Conservation (phyloP, 2,888 invertebrate species). For the Metacarcinus magister region DNA sequence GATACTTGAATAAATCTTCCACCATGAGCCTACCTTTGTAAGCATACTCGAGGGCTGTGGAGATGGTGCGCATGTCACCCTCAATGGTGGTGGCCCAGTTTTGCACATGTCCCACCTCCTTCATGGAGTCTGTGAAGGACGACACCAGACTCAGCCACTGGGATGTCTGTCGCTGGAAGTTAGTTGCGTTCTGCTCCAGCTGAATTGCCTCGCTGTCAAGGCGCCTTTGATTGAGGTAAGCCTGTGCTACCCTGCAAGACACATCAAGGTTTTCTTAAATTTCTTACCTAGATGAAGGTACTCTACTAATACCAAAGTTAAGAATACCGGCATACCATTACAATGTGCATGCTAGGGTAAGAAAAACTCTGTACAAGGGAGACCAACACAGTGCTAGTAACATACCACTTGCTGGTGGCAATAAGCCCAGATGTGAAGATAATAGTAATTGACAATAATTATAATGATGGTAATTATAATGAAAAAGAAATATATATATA, state of each 20-base stretch:
- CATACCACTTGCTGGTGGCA: too few species aligned
- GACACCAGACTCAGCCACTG: conserved; percentile 96
- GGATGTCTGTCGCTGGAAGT: conserved; percentile 97
- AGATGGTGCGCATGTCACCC: conserved; percentile 96
- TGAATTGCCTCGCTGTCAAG: conserved; percentile 98
- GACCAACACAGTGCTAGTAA: too few species aligned
- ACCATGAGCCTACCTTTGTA: conserved; percentile 88
- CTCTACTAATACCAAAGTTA: background rate
- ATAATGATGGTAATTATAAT: background rate
- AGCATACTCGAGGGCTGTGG: conserved; percentile 95
- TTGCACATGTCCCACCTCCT: conserved; percentile 99
- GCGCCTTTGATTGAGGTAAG: conserved; percentile 98
- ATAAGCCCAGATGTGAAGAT: too few species aligned
- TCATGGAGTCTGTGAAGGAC: conserved; percentile 86
- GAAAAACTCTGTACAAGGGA: too few species aligned
- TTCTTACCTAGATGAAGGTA: background rate
- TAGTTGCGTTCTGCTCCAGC: conserved; percentile 95
- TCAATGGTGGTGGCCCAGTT: conserved; percentile 99
- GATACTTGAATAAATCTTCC: background rate
- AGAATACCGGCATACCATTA: background rate
- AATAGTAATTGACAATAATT: too few species aligned
- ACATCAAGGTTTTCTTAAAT: background rate
- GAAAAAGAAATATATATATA: background rate
- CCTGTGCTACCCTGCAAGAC: conserved; percentile 94
- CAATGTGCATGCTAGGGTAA: background rate